Conservation (phyloP, 2,113 vertebrate species). For the Sinocyclocheilus rhinocerous region DNA sequence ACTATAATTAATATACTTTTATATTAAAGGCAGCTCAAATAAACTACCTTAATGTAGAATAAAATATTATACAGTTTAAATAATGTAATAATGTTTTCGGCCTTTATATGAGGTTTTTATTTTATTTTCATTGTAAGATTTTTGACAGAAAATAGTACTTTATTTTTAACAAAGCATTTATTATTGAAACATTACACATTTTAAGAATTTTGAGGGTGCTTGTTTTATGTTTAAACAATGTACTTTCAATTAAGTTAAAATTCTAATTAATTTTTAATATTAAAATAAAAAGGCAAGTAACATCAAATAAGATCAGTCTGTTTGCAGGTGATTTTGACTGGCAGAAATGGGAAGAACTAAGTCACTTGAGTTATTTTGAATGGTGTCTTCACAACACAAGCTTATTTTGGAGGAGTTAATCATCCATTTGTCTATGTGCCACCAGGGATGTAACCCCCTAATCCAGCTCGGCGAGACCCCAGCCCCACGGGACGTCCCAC, state of each 20-base stretch:
- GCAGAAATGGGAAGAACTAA: neutral
- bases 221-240: neutral
- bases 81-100: too few relatives aligned
- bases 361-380: neutral
- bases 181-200: neutral
- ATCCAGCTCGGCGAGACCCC: conserved; percentile 68
- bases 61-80: neutral
- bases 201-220: neutral
- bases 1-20: neutral
- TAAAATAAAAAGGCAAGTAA: neutral
- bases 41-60: neutral
- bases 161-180: neutral
- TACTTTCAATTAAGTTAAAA: neutral
- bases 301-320: neutral
- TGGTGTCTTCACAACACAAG: conserved; percentile 37
- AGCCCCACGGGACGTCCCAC: conserved; percentile 28
- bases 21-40: neutral
- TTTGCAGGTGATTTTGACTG: neutral
- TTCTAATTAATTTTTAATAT: neutral
- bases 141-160: too few relatives aligned
- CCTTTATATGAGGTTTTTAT: too few relatives aligned
- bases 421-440: conserved; percentile 69
- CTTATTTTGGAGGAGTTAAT: conserved; percentile 71
- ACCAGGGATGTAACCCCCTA: conserved; percentile 61
- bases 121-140: too few relatives aligned